Base-by-base conservation (phyloP, 2,113 vertebrate genomes). In the Furnarius figulus region DNA sequence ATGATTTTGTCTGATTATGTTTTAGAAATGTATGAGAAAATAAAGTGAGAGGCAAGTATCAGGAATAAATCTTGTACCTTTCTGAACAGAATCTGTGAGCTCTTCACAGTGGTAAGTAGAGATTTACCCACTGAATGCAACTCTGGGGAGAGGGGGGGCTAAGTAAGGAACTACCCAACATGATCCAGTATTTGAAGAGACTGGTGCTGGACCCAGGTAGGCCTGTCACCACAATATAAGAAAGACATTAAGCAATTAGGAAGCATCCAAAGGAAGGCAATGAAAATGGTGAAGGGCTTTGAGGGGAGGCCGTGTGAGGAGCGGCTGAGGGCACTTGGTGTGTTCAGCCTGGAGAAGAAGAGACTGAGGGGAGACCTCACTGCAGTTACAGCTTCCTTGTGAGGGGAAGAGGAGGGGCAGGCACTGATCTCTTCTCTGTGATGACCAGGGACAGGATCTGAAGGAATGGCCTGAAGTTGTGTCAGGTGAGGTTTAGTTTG, bases 131-230 rank as follows among this genome's bases (percentile, higher is more conserved):
- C 25, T 10, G 42, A 27, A 44, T 12, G 5, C 13, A 27, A 28
- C 62, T 23, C 14, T 8, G 65, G 40, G 27, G 21, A 20, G 10
- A 21, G 12, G 28, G 11, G 7, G 28, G 37, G 25, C 22, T 17
- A 3, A 14, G 12, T 9, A 7, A 44, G 49, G 53, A 25, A 3
- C 9, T 5, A 14, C 2, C 39, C 1, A 7, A 2, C 20, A 0
- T 21, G 18, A 19, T 23, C 17, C 15, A 12, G 6, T 27, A 11
- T 52, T 86, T n/a, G 37, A 12, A 46, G 8, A 46, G 37, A 56
- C 1, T 7, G 4, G 0, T 5, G 68, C 28, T 4, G 10, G 17
- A 8, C 4, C 14, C 33, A 4, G 70, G 52, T 28, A 28, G 17
- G 59, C 11, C 27, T 5, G 5, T 40, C 37, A 40, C 18, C 37